Conservation (phyloP, 2,113 vertebrate genomes). For the Pomatorhinus ruficollis region DNA sequence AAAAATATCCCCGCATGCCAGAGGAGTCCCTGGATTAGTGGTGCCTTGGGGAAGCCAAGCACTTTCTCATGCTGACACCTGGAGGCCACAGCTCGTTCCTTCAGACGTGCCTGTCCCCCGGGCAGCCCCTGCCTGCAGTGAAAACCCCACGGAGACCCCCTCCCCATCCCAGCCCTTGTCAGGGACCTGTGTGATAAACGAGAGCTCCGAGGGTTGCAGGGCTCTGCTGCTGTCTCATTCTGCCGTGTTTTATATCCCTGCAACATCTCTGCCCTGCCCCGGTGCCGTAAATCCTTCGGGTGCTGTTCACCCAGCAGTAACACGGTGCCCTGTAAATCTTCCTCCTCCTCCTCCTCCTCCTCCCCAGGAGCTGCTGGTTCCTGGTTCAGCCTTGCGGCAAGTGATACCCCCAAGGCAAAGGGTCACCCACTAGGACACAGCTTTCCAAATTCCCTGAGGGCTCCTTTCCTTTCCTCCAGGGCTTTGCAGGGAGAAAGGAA, state of each 20-base stretch:
- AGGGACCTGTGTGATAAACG: neutral
- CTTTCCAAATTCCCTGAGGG: neutral
- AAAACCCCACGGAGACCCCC: neutral
- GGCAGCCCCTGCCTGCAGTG: neutral
- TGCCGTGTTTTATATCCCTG: slow-evolving; percentile 38
- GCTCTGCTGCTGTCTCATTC: slow-evolving; percentile 47
- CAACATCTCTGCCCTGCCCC: neutral
- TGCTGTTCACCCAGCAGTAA: neutral
- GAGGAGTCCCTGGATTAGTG: slow-evolving; percentile 46
- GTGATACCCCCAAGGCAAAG: neutral
- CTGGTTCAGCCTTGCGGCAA: neutral
- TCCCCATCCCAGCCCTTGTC: neutral
- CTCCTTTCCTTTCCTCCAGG: neutral
- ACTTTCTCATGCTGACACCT: slow-evolving; percentile 71
- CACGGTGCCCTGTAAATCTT: slow-evolving; percentile 13
- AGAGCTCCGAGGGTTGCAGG: neutral
- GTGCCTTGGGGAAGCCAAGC: slow-evolving; percentile 44
- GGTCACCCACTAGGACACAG: neutral
- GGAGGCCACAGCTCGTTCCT: slow-evolving; percentile 61
- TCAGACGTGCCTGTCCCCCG: neutral
- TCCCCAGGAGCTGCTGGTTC: slow-evolving; percentile 37
- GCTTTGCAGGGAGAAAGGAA: neutral
- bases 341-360: neutral
- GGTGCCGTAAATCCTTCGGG: slow-evolving; percentile 49
- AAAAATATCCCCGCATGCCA: slow-evolving; percentile 51